Evolutionary conservation across 1,140 invertebrate species (phyloP), one percentile per base, ranked within the genome.

Genomic region (Drosophila pandora): DNA sequence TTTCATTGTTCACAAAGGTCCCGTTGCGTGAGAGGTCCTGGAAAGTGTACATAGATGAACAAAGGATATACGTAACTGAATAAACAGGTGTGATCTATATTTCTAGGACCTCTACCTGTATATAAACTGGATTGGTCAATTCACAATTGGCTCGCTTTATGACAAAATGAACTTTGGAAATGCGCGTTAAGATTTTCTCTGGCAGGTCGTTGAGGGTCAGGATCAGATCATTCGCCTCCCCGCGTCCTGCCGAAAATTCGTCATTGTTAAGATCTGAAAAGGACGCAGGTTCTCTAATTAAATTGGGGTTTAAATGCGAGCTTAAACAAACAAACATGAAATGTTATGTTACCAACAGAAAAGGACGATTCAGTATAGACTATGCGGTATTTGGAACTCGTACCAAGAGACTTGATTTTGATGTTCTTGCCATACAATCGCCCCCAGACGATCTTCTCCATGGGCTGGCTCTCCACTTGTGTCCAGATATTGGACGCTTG

Each of bases 11-110:
- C 12, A 96, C 90, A 93, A 93, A 96, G 2, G 96, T 96, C 0
- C 96, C 96, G 93, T 97, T 96, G 43, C 94, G 93, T 21, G 95
- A 96, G 9, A 93, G 78, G 79, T 96, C 96, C 90, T 95, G 43
- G 2, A 10, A 52, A 74, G 12, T 21, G 41, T 17, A 55, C 17
- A 22, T 10, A 55, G 22, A 22, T 10, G n/a, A 71, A 52, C 22
- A 74, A 13, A 53, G 54, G 48, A 49, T 30, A 25, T 59, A 17
- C 12, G 13, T 7, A 0, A 17, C 60, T 32, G 22, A 13, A 3
- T 9, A 9, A 4, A 50, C 8, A 59, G 21, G 45, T 49, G 12
- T 5, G 28, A 7, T 21, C 17, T 22, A 22, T 9, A 43, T 45
- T 45, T 37, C 10, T 9, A n/a, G 9, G 1, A 37, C 10, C 9